Evolutionary conservation across 2,797 vertebrate species (phyloP), one percentile per base, ranked within the genome.

Genomic region (Chaenodraco wilsoni): DNA sequence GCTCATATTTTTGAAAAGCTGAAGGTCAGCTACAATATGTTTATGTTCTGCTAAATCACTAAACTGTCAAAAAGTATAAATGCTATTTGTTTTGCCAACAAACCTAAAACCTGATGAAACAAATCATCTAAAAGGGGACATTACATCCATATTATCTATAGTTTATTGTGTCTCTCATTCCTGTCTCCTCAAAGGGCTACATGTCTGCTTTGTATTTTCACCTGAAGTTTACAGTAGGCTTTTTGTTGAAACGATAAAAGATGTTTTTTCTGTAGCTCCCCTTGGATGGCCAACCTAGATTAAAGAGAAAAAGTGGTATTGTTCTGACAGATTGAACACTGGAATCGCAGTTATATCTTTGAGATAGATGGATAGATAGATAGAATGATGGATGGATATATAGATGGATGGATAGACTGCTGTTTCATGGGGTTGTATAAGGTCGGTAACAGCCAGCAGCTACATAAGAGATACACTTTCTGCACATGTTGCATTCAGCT

Each of bases 401-500:
- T 11, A 43, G 41, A 43, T 44, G 10, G 9, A 44, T 44, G 33
- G 21, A 27, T 31, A n/a, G 17, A 11, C 55, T 41, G 27, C 11
- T 12, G 45, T 61, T 44, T 17, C 6, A 49, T 17, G 46, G 14
- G 56, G 51, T 15, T 54, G 14, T 58, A n/a, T 19, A 27, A 1
- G 3, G 45, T 37, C 10, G 9, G 9, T 14, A 27, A 17, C 21
- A 57, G 31, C 15, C 31, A 57, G 31, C 15, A 21, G 50, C 40
- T 15, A 17, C n/a, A 23, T 17, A n/a, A 51, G 8, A 50, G 15
- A 23, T n/a, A 21, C 44, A 48, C 15, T 56, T 60, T 57, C 40
- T 44, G 27, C 40, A 58, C 63, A 62, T 79, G 54, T 65, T 54
- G 65, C 37, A 62, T 52, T 13, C 14, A 59, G 54, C 37, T 31